Evolutionary conservation across 2,888 invertebrate species (phyloP).

Genomic region (Troglohyphantes excavatus): DNA sequence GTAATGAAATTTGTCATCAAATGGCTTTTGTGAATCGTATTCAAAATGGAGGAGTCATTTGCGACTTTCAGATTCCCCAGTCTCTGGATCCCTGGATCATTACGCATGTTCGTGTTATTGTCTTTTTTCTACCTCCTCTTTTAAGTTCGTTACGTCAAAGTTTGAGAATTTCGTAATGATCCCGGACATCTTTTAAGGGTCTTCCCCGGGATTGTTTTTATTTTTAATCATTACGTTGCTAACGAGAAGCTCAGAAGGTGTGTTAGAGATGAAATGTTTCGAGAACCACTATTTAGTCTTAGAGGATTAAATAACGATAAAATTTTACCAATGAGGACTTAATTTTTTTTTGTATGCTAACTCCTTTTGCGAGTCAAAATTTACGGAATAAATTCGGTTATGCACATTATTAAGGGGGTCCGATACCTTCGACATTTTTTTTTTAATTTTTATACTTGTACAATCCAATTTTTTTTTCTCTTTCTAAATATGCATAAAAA

Average conservation of each 20-base stretch:
- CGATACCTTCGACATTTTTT: no score
- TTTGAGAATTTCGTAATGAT: conserved; percentile 51
- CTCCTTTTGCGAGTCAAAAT: no score
- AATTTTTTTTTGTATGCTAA: no score
- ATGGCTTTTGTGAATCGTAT: conserved; percentile 25
- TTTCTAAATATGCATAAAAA: no score
- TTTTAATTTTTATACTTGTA: no score
- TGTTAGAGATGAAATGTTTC: no score
- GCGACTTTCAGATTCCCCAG: conserved; percentile 3
- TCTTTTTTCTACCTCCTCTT: not conserved
- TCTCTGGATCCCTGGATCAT: not conserved
- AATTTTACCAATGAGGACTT: no score
- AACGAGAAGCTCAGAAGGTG: conserved; percentile 38
- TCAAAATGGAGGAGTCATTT: conserved; percentile 7
- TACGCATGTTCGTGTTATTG: not conserved
- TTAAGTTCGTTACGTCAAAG: conserved; percentile 37
- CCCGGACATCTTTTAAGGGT: conserved; percentile 46
- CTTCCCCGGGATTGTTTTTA: conserved; percentile 17
- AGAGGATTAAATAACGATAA: no score
- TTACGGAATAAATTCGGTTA: no score
- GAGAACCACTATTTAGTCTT: no score
- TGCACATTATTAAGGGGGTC: no score
- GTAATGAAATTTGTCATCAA: conserved; percentile 25
- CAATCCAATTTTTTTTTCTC: no score
- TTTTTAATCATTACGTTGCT: conserved; percentile 25